Evolutionary conservation across 1,140 invertebrate genomes (phyloP), one percentile per base, ranked within the genome.

Genomic region (Leptopilina clavipes): DNA sequence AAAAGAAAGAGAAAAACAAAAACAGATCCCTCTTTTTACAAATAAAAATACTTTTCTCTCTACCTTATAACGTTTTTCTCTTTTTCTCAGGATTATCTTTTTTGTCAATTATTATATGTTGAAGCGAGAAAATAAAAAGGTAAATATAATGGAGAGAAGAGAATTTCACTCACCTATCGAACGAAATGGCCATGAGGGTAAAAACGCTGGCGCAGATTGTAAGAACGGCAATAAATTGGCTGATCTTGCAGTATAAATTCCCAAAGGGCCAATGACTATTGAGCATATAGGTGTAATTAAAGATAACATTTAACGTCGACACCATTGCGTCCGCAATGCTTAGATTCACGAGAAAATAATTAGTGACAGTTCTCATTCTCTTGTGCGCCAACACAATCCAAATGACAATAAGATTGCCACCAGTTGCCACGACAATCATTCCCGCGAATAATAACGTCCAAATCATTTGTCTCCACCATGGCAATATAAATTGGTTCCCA

Each of bases 341-440:
- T 59, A 98, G 90, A 87, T 99, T 99, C n/a, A 98, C 95, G 65
- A 99, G 90, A 88, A 98, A 98, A 86, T 98, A 98, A 90, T 98
- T 99, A 70, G 97, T 98, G 3, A 98, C 97, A 0, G 97, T 98
- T 65, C 97, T 90, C 97, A 98, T 98, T 74, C 96, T 91, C 77
- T 96, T 94, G 90, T 98, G 95, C 14, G 96, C 95, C 48, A 98
- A 87, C 2, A 98, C 97, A 79, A 98, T 98, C 95, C 97, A 98
- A 81, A 99, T 97, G 59, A 98, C 97, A 79, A 98, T 97, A 44
- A 98, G 90, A 89, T 99, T 99, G 0, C 97, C 97, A 40, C 95
- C 94, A 11, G 97, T 96, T n/a, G 97, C 96, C 54, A 98, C 95
- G 74, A 96, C 92, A 70, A 98, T 96, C 95, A 98, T 98, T 0